Evolutionary conservation across 2,113 vertebrate species (phyloP), one percentile per base, ranked within the genome.

Genomic region (Brachirus orientalis): DNA sequence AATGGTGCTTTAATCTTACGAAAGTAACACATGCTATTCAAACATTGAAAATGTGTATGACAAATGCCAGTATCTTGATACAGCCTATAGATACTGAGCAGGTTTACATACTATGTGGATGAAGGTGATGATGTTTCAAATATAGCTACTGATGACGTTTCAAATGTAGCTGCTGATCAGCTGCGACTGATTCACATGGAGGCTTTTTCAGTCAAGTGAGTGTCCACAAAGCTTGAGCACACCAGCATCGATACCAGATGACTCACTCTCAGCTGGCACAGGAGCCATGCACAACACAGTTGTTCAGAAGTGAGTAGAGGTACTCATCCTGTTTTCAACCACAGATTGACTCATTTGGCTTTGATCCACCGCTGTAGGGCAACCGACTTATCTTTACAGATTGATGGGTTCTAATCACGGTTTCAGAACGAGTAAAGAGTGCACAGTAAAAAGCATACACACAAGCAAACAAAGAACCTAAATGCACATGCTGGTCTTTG

Each of bases 361-460:
- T 71, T 80, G 73, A 85, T 83, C 85, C 65, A 83, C 59, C 69
- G 70, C 80, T 85, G 38, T 44, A 41, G 69, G 79, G 71, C 70
- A 75, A 53, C 69, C 61, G 79, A 77, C 81, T 83, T 77, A 82
- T 79, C 76, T 63, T 48, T 45, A 45, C 16, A 40, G 75, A 88
- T 77, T 80, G 82, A 88, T 84, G 85, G 76, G 69, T 78, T 88
- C 70, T 64, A 85, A 88, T 86, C 75, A 70, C 83, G 76, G 48
- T 76, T 54, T 62, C n/a, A 46, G 61, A 72, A 51, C 46, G 77
- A 79, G 69, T 72, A 53, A 77, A 65, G 55, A 80, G 58, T 69
- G 72, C 40, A 52, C 19, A 54, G 64, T 22, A 52, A 46, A n/a
- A 69, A 40, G 20, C 52, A 59, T 12, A 54, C 52, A 57, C 48